Percentiles rank a stretch among this genome's conserved stretches.
Evolutionary conservation across 1,140 invertebrate genomes (phyloP).

Genomic region (Nephila pilipes): DNA sequence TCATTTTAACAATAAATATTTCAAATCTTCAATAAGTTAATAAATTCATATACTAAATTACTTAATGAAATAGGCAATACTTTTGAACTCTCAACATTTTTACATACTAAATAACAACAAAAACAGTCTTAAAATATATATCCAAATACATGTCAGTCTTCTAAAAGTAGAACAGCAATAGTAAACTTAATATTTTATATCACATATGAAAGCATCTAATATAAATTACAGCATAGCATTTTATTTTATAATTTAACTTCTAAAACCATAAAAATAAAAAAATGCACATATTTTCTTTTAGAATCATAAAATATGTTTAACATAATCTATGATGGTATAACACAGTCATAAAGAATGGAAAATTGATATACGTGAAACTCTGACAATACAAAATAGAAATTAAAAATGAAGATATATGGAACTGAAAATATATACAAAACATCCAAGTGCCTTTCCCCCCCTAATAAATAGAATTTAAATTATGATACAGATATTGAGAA

Average conservation of each 20-base stretch:
- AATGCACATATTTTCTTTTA: too few relatives aligned
- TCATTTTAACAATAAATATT: neutral
- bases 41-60: neutral
- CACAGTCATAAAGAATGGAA: too few relatives aligned
- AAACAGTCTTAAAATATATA: neutral
- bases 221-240: too few relatives aligned
- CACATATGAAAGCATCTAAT: neutral
- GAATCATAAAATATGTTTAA: too few relatives aligned
- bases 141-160: neutral
- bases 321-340: too few relatives aligned
- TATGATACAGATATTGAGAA: neutral
- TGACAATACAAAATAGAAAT: neutral
- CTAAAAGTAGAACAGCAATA: neutral
- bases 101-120: neutral
- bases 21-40: neutral
- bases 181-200: neutral
- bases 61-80: neutral
- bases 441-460: neutral
- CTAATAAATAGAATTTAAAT: conserved; percentile 9
- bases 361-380: neutral
- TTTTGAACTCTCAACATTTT: neutral
- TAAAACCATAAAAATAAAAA: too few relatives aligned
- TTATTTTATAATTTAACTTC: too few relatives aligned
- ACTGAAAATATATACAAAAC: neutral
- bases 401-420: neutral